Conservation (phyloP, 2,888 invertebrate genomes). For the Parascotia fuliginaria region DNA sequence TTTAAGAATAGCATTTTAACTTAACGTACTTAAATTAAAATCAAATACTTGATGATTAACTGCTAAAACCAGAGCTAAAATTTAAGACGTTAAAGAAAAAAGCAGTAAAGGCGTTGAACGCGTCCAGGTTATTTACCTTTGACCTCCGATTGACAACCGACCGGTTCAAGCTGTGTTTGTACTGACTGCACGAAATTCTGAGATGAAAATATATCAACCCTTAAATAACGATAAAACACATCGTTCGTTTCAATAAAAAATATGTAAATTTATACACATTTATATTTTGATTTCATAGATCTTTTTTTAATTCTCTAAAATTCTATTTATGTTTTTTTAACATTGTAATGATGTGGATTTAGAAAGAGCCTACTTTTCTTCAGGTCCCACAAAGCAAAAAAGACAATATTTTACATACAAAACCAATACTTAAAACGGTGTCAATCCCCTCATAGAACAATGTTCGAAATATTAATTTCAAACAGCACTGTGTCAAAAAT, state of each 20-base stretch:
- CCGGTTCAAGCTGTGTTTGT: slow-evolving; percentile 29
- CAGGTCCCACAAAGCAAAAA: not conserved
- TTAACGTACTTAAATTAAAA: slow-evolving; percentile 26
- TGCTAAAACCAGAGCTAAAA: slow-evolving; percentile 30
- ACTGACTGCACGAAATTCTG: slow-evolving; percentile 10
- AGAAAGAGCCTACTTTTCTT: too few species aligned
- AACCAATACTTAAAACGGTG: slow-evolving; percentile 10
- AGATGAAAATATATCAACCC: slow-evolving; percentile 10
- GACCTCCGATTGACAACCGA: slow-evolving; percentile 50
- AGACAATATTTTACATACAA: slow-evolving; percentile 6
- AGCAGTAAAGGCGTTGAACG: slow-evolving; percentile 55
- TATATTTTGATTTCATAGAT: too few species aligned
- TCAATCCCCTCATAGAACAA: slow-evolving; percentile 27
- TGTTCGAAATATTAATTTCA: slow-evolving; percentile 35
- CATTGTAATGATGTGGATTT: too few species aligned
- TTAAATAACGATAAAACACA: not conserved
- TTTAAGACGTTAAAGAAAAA: slow-evolving; percentile 44
- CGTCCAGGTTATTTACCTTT: slow-evolving; percentile 58
- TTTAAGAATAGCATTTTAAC: too few species aligned
- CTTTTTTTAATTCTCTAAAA: too few species aligned
- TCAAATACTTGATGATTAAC: slow-evolving; percentile 36
- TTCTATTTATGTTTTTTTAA: too few species aligned
- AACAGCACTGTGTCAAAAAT: slow-evolving; percentile 33
- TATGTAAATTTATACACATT: too few species aligned
- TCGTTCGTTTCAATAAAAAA: not conserved